Percentiles rank a stretch among this genome's conserved stretches.
Evolutionary conservation across 2,888 invertebrate genomes (phyloP).

Genomic region (Tetropium fuscum): DNA sequence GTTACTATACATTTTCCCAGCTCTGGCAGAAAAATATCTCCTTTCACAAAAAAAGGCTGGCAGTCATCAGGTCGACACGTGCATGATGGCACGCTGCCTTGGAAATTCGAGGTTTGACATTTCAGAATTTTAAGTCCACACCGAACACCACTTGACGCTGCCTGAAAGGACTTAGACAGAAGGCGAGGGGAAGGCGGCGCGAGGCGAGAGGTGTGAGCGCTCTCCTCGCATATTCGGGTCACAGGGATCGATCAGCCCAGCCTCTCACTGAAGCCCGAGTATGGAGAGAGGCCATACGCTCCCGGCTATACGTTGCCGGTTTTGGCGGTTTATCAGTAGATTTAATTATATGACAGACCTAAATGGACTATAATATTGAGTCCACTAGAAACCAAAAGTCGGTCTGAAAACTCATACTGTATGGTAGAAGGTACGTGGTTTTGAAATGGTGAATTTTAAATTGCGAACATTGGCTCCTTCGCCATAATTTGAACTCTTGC

Average conservation of each 20-base stretch:
- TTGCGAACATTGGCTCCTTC: too few relatives aligned
- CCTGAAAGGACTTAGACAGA: slow-evolving; percentile 12
- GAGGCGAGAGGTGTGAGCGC: slow-evolving; percentile 30
- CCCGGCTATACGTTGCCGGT: slow-evolving; percentile 10
- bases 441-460: too few relatives aligned
- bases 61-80: slow-evolving; percentile 28
- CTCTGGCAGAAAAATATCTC: too few relatives aligned
- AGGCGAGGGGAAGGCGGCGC: slow-evolving; percentile 10
- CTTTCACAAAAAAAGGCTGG: too few relatives aligned
- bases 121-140: slow-evolving; percentile 30
- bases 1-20: too few relatives aligned
- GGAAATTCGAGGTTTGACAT: slow-evolving; percentile 30
- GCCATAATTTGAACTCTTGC: too few relatives aligned
- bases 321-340: not conserved
- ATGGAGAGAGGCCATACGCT: slow-evolving; percentile 5
- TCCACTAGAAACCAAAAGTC: too few relatives aligned
- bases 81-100: slow-evolving; percentile 25
- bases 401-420: too few relatives aligned
- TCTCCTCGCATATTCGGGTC: slow-evolving; percentile 45
- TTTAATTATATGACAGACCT: too few relatives aligned
- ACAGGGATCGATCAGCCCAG: slow-evolving; percentile 43
- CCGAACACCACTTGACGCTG: slow-evolving; percentile 36
- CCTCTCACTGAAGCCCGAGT: slow-evolving; percentile 24
- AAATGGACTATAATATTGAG: too few relatives aligned
- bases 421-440: too few relatives aligned